Conservation (phyloP, 2,888 invertebrate species). For the Cantharis rufa region DNA sequence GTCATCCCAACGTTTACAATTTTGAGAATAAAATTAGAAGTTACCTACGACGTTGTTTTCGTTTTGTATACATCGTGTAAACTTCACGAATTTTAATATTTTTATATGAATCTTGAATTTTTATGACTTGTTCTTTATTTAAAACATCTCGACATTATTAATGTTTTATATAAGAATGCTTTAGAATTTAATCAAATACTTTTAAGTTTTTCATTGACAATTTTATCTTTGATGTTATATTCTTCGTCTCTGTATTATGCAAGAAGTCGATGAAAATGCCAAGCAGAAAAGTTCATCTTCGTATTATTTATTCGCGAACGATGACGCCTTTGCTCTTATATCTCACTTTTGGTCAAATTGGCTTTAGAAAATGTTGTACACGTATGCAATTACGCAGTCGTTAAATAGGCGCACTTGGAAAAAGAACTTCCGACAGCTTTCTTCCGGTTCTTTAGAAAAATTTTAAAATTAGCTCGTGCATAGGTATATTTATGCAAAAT, state of each 20-base stretch:
- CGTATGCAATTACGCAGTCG: neutral
- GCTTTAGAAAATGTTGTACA: neutral
- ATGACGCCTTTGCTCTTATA: neutral
- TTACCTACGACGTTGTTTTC: neutral
- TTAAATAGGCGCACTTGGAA: neutral
- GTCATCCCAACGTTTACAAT: neutral
- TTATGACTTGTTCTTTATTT: neutral
- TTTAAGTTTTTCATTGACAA: neutral
- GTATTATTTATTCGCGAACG: conserved; percentile 16
- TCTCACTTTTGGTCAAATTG: neutral
- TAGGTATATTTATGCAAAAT: neutral
- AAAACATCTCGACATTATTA: neutral
- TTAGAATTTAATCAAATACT: neutral
- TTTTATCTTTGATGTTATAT: neutral
- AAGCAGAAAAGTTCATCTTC: conserved; percentile 16
- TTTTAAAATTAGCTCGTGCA: neutral
- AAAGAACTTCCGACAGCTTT: neutral
- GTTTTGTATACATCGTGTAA: neutral
- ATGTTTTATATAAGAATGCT: neutral
- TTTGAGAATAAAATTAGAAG: neutral
- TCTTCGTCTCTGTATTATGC: neutral
- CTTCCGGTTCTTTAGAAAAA: neutral
- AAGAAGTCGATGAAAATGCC: neutral
- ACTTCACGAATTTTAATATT: conserved; percentile 2
- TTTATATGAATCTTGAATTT: neutral